Conservation (phyloP, 2,888 invertebrate species). For the Cacoxenus indagator region DNA sequence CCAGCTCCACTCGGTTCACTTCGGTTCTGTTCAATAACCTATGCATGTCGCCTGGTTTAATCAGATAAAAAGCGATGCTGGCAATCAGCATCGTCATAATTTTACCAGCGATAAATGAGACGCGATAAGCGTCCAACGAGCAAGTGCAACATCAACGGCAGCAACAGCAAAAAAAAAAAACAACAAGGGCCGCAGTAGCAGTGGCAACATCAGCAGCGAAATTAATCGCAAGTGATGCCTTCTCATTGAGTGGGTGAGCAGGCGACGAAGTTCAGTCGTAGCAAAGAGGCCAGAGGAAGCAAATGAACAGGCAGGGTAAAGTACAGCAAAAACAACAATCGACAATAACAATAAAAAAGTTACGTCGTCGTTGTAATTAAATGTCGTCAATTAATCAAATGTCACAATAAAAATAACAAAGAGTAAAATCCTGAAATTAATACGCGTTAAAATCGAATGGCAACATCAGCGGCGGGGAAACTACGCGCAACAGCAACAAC, state of each 20-base stretch:
- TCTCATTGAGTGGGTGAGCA: neutral
- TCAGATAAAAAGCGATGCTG: conserved; percentile 54
- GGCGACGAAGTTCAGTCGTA: neutral
- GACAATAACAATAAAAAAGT: conserved; percentile 59
- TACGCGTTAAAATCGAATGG: conserved; percentile 65
- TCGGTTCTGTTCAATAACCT: conserved; percentile 5
- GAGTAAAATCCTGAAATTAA: conserved; percentile 65
- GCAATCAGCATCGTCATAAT: conserved; percentile 66
- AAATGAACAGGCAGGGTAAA: conserved; percentile 36
- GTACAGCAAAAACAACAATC: too few relatives aligned
- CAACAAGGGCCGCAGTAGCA: conserved; percentile 23
- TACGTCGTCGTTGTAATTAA: conserved; percentile 68
- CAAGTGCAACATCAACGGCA: conserved; percentile 40
- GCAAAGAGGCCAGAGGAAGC: too few relatives aligned
- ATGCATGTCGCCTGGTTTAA: conserved; percentile 34
- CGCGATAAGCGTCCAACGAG: conserved; percentile 57
- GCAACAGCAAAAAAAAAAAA: conserved; percentile 20
- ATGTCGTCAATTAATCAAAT: conserved; percentile 71
- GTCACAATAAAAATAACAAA: conserved; percentile 64
- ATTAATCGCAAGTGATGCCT: neutral
- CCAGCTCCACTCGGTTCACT: neutral
- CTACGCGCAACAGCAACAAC: conserved; percentile 36
- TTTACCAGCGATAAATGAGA: conserved; percentile 68
- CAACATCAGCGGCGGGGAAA: conserved; percentile 52
- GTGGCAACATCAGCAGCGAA: conserved; percentile 18